Percentiles rank a stretch among this genome's conserved stretches.
Conservation (phyloP, 2,888 invertebrate species). For the Trichogramma evanescens region DNA sequence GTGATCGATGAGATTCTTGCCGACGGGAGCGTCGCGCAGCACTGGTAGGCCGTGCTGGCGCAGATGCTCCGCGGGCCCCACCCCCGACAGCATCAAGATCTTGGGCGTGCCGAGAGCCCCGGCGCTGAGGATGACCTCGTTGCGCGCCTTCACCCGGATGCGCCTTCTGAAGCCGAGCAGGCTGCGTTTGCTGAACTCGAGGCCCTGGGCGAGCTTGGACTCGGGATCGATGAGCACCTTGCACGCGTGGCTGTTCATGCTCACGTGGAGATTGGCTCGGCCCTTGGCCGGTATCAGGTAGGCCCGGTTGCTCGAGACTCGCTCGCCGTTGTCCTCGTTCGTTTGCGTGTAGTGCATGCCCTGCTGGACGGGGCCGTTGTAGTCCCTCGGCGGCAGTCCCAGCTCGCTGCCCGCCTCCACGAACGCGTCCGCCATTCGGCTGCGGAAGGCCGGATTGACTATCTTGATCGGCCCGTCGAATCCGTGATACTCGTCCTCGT, state of each 20-base stretch:
- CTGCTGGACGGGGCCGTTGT: conserved; percentile 74
- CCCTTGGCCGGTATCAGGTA: conserved; percentile 75
- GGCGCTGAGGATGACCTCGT: conserved; percentile 78
- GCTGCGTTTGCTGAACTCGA: conserved; percentile 58
- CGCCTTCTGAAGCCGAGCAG: conserved; percentile 51
- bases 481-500: conserved; percentile 66
- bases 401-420: conserved; percentile 74
- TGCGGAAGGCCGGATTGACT: conserved; percentile 76
- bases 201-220: conserved; percentile 66
- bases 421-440: conserved; percentile 72
- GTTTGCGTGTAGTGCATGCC: conserved; percentile 83
- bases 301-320: conserved; percentile 80
- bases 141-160: conserved; percentile 60
- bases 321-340: conserved; percentile 71
- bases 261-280: conserved; percentile 70
- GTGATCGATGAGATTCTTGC: conserved; percentile 80
- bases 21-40: conserved; percentile 68
- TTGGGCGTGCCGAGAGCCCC: conserved; percentile 86
- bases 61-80: conserved; percentile 73
- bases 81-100: conserved; percentile 82
- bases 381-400: conserved; percentile 57
- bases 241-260: conserved; percentile 68
- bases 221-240: conserved; percentile 60
- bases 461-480: conserved; percentile 76
- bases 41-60: conserved; percentile 65